Percentiles rank a stretch among this genome's conserved stretches.
phyloP scores from a whole-genome alignment of 2,113 vertebrate genomes.

The Thalassarche chlororhynchos region DNA sequence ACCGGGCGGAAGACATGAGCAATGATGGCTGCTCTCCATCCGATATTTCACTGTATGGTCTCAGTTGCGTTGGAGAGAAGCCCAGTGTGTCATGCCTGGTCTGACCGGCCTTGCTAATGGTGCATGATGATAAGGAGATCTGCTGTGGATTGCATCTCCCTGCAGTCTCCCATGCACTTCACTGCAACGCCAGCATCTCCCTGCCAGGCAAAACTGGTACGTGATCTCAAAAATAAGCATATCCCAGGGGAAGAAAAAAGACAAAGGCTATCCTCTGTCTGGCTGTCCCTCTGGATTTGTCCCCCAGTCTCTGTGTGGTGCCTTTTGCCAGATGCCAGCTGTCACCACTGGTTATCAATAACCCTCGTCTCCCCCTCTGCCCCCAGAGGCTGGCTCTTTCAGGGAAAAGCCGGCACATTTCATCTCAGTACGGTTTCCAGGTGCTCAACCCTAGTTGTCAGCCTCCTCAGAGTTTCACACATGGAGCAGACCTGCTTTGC shows the following conservation, averaged over 20 bases:
- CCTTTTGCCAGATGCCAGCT: neutral
- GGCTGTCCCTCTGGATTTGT: neutral
- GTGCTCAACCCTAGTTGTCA: neutral
- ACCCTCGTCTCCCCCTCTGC: rapidly evolving
- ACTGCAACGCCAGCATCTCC: neutral
- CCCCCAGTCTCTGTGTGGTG: neutral
- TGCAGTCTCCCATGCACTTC: neutral
- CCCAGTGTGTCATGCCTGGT: neutral
- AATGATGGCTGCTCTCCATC: neutral
- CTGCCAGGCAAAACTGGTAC: neutral
- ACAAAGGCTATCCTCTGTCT: neutral
- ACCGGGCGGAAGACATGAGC: rapidly evolving
- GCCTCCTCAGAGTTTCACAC: neutral
- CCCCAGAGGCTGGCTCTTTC: neutral
- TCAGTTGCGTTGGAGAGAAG: neutral
- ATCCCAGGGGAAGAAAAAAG: neutral
- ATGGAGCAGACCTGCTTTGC: rapidly evolving
- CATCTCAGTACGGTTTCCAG: rapidly evolving
- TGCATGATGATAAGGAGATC: neutral
- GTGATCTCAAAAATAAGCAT: neutral
- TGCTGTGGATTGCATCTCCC: neutral
- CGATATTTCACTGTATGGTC: neutral
- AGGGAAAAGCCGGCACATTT: neutral
- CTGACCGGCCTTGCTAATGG: neutral
- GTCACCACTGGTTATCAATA: rapidly evolving